Conservation (phyloP, 2,888 invertebrate genomes). For the Nymphalis urticae region DNA sequence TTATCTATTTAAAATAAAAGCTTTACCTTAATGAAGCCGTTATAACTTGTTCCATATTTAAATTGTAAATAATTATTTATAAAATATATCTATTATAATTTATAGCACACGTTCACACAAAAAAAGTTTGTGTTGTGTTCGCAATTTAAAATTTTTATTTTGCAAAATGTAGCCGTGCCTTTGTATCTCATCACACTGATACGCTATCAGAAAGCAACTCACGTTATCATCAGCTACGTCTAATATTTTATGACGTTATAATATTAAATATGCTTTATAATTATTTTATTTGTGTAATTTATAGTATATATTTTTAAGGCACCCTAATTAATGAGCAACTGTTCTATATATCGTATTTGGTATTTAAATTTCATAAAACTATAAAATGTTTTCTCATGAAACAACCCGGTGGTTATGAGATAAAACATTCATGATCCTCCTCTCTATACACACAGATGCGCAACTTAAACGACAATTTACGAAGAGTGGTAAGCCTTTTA, state of each 20-base stretch:
- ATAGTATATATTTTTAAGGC: too few relatives aligned
- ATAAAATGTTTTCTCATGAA: constrained; percentile 2
- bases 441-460: constrained; percentile 9
- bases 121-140: background rate
- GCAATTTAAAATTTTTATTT: background rate
- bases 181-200: background rate
- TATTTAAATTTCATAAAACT: too few relatives aligned
- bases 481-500: background rate
- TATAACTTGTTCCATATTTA: too few relatives aligned
- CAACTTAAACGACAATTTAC: background rate
- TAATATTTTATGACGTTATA: background rate
- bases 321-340: too few relatives aligned
- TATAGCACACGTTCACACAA: background rate
- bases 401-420: background rate
- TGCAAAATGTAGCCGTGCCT: background rate
- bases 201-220: background rate
- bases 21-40: too few relatives aligned
- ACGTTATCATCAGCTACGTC: background rate
- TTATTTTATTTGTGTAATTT: too few relatives aligned
- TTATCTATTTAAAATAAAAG: too few relatives aligned
- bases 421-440: constrained; percentile 1
- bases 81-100: too few relatives aligned
- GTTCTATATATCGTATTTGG: too few relatives aligned
- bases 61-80: too few relatives aligned
- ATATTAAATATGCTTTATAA: background rate